These are phyloP conservation scores for Linnaemya tessellans DNA, from an alignment of 2,888 invertebrate species.

Conservation along the genomic window DNA sequence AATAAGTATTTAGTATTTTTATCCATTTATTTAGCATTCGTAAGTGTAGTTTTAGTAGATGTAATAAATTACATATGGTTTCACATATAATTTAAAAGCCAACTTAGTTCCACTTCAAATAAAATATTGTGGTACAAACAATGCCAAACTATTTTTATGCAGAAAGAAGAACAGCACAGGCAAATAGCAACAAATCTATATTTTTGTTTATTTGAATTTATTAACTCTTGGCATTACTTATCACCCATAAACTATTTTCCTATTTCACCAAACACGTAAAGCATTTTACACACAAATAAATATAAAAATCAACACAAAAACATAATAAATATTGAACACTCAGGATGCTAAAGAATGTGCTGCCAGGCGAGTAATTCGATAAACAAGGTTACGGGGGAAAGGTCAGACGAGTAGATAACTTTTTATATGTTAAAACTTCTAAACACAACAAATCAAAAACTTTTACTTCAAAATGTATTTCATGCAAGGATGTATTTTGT, in stretches of 20 bases:
- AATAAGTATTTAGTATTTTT: background rate
- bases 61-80: slow-evolving; percentile 10
- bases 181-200: slow-evolving; percentile 58
- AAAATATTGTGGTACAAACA: background rate
- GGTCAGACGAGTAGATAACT: background rate
- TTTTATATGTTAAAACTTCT: background rate
- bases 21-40: background rate
- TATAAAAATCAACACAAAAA: slow-evolving; percentile 12
- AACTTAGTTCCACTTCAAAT: background rate
- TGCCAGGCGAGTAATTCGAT: background rate
- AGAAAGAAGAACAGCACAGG: background rate
- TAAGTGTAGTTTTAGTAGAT: slow-evolving; percentile 34
- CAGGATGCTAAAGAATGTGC: background rate
- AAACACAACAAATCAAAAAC: no score
- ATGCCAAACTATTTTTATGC: background rate
- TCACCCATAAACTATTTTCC: slow-evolving; percentile 46
- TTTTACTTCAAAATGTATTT: no score
- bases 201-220: slow-evolving; percentile 73
- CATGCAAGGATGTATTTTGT: no score
- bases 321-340: background rate
- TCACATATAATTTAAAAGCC: background rate
- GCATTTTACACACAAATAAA: slow-evolving; percentile 17
- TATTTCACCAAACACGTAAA: slow-evolving; percentile 11
- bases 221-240: slow-evolving; percentile 66
- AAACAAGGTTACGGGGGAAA: no score